Evolutionary conservation across 2,113 vertebrate genomes (phyloP), one percentile per base, ranked within the genome.

Genomic region (Coptodon rendalli): DNA sequence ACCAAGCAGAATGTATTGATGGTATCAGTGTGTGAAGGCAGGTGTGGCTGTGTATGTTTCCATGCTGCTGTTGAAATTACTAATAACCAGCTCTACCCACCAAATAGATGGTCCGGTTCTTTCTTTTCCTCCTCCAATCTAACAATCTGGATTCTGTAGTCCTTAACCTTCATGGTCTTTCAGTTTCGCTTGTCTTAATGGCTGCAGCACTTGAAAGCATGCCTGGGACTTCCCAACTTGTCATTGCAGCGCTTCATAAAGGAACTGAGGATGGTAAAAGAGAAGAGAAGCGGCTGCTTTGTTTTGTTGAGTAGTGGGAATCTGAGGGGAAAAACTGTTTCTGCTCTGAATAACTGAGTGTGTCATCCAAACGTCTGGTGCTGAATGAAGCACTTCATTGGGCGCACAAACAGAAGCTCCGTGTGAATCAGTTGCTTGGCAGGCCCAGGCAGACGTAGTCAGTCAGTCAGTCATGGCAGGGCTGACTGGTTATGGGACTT

Each of bases 401-500:
- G 79, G 38, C 31, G 53, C 43, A 24, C 85, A 53, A 84, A 86
- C 80, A 45, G 66, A 50, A 85, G 78, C 87, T 54, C 83, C 76
- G 6, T 80, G 87, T 86, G 89, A 87, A 90, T 80, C 83, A 63
- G 82, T 56, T 80, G 76, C 66, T 86, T 31, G 87, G 87, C 80
- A 80, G 83, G 50, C 59, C 24, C 63, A 50, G 81, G 61, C 78
- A 81, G 89, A 86, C n/a, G 1, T 4, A 82, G 84, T 34, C 90
- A 53, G 78, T 34, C 90, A 53, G 78, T 85, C 89, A 83, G 71
- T 61, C 84, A 52, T 36, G 61, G 87, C 84, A 31, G 83, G 73
- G 71, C 88, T 10, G 89, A 89, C 90, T 86, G 86, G 89, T 91
- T 93, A 2, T 34, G 89, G 88, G 86, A 85, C 90, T 81, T 63